Evolutionary conservation across 2,797 vertebrate genomes (phyloP), one percentile per base, ranked within the genome.

Genomic region (Girardinus metallicus): DNA sequence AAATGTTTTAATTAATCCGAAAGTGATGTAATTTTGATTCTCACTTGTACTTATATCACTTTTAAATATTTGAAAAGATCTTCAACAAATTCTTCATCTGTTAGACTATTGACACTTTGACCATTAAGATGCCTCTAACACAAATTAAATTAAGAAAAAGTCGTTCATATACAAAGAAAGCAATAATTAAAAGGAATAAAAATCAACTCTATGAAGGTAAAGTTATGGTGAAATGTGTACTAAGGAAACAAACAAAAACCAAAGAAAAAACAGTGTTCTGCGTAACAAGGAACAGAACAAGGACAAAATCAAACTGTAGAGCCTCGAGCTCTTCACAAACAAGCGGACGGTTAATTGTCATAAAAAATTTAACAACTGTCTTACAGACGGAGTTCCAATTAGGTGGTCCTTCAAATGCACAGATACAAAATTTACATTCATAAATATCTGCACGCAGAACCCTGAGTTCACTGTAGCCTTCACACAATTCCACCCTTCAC

Each of bases 401-500:
- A 76, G 82, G 57, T 75, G 75, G 80, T 87, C 85, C 92, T 90
- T 92, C 89, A 88, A 84, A 87, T 55, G 76, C 4, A 82, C 64
- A 88, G 11, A 80, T 5, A 2, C 11, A 60, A 47, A n/a, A 88
- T 82, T 76, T 68, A 87, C 60, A 16, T 57, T 31, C 81, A 89
- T 76, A 87, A 85, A 91, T 82, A 90, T 80, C 16, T 47, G 90
- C 84, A 91, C 64, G 80, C 77, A 72, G 78, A 88, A 84, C 82
- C 93, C 92, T 90, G 92, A 93, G 92, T 86, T 89, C 79, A 80
- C 75, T 66, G 16, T 74, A 70, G 79, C 92, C 90, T 92, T 92
- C 84, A 83, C 76, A 91, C 74, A 79, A 84, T 76, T 78, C 77
- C 78, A 81, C 68, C 64, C 31, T 81, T 83, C 83, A 86, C 83